phyloP scores from a whole-genome alignment of 2,113 vertebrate genomes.

The Dasyornis broadbenti region DNA sequence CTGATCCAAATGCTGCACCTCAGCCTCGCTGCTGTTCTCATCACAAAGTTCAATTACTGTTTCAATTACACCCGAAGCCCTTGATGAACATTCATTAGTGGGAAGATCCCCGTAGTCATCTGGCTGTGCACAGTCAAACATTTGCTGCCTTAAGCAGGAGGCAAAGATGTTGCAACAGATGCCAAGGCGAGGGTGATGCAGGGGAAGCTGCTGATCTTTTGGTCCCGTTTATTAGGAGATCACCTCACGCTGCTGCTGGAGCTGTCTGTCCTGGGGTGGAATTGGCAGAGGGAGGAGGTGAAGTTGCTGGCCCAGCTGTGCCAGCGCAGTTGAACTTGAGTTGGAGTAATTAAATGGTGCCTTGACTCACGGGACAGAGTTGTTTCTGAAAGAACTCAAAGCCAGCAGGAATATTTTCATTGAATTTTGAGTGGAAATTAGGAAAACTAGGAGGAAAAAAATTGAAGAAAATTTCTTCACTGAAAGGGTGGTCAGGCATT shows the following conservation, averaged over 20 bases:
- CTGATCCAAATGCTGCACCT: not conserved
- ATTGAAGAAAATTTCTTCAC: not conserved
- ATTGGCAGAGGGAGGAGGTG: not conserved
- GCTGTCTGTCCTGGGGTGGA: not conserved
- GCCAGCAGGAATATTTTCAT: not conserved
- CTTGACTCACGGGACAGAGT: not conserved
- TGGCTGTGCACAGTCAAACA: not conserved
- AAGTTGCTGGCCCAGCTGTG: not conserved
- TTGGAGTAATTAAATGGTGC: not conserved
- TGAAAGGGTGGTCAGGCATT: not conserved
- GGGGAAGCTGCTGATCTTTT: not conserved
- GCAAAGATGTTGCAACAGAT: slow-evolving; percentile 1
- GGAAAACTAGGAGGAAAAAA: not conserved
- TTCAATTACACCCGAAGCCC: not conserved
- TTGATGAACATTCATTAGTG: slow-evolving; percentile 27
- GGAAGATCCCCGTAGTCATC: not conserved
- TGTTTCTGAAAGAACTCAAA: not conserved
- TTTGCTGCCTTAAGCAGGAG: not conserved
- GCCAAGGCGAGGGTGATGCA: not conserved
- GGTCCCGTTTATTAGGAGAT: not conserved
- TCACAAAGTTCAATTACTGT: slow-evolving; percentile 30
- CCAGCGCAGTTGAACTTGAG: accelerated
- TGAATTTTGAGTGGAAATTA: not conserved
- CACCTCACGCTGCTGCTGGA: not conserved
- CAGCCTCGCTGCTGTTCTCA: not conserved